A percentile compares a stretch with the other conserved stretches of the same genome.
Evolutionary conservation across 2,113 vertebrate genomes (phyloP).

Genomic region (Tragelaphus scriptus): DNA sequence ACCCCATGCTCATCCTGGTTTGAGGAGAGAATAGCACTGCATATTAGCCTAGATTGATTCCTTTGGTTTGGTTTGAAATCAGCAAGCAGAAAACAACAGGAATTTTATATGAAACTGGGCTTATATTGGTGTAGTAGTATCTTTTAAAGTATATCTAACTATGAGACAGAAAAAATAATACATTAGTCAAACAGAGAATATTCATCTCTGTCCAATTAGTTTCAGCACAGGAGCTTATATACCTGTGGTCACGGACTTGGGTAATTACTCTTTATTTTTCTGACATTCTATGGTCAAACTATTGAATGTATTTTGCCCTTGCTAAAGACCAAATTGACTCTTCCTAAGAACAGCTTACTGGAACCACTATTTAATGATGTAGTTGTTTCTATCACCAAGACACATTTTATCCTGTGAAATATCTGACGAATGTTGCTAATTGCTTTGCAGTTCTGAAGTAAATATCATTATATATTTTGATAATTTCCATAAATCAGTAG

Average conservation of each 20-base stretch:
- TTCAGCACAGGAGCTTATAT: background rate
- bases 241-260: background rate
- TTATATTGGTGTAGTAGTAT: background rate
- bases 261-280: background rate
- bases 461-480: background rate
- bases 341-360: background rate
- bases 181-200: background rate
- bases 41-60: background rate
- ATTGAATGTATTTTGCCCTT: background rate
- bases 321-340: background rate
- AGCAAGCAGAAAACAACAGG: background rate
- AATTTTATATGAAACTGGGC: background rate
- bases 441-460: background rate
- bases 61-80: background rate
- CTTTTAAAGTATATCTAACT: background rate
- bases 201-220: slow-evolving; percentile 34
- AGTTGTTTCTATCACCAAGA: background rate
- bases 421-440: background rate
- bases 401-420: background rate
- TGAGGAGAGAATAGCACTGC: background rate
- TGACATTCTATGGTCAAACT: background rate
- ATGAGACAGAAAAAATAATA: background rate
- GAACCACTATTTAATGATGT: slow-evolving; percentile 12
- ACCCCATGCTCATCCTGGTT: background rate
- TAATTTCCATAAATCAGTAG: slow-evolving; percentile 6